A percentile compares a stretch with the other conserved stretches of the same genome.
These are phyloP conservation scores for Caenorhabditis doughertyi DNA, from an alignment of 2,888 invertebrate species.

Conservation along the genomic window DNA sequence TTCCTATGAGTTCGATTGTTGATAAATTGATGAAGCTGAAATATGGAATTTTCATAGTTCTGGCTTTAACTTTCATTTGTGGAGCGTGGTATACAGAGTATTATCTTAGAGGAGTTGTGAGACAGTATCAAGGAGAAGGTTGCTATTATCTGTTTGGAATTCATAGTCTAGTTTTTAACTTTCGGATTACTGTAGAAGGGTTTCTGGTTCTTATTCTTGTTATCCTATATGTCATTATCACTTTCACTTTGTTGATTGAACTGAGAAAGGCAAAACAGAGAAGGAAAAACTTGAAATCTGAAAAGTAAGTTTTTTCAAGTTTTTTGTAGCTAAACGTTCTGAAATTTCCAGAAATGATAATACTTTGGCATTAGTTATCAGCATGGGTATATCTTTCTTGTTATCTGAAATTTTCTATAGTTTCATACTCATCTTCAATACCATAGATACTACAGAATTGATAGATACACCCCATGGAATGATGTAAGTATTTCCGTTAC, in stretches of 20 bases:
- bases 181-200: background rate
- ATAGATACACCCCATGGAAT: too few species aligned
- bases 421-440: background rate
- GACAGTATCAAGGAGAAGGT: background rate
- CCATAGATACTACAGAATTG: too few species aligned
- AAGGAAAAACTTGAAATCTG: constrained; percentile 6
- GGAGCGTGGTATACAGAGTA: background rate
- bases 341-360: constrained; percentile 3
- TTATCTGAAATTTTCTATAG: constrained; percentile 2
- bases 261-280: background rate
- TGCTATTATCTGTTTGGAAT: background rate
- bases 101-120: background rate
- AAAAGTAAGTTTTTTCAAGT: background rate
- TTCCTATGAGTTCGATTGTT: background rate
- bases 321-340: background rate
- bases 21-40: background rate
- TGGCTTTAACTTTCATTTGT: background rate
- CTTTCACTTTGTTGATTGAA: background rate
- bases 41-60: background rate
- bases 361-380: background rate
- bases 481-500: too few species aligned
- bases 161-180: background rate
- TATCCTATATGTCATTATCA: background rate
- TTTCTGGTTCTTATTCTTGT: background rate
- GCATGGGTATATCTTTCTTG: constrained; percentile 2